Conservation (phyloP, 2,888 invertebrate genomes). For the Chrysina gloriosa region DNA sequence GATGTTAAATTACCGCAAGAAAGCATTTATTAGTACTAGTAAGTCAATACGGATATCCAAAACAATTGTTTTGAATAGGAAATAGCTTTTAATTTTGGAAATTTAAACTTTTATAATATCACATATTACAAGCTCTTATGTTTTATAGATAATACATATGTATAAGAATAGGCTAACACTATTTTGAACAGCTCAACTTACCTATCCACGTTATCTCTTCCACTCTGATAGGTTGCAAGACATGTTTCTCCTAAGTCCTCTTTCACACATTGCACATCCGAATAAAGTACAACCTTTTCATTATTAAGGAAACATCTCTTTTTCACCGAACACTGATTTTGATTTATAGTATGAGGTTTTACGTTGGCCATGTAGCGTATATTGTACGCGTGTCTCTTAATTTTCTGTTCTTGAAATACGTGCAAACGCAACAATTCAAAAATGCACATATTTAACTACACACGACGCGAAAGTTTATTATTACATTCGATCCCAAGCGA, state of each 20-base stretch:
- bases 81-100: no score
- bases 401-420: constrained; percentile 66
- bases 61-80: no score
- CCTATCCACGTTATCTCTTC: constrained; percentile 31
- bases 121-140: no score
- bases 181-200: constrained; percentile 21
- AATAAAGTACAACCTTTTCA: neutral
- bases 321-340: constrained; percentile 1
- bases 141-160: no score
- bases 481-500: neutral
- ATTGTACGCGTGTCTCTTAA: constrained; percentile 43
- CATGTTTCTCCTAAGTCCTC: neutral
- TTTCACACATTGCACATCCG: constrained; percentile 4
- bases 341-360: neutral
- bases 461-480: neutral
- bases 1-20: no score
- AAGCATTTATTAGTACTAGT: no score
- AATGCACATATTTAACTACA: constrained; percentile 66
- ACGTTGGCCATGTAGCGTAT: constrained; percentile 26
- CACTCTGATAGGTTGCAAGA: neutral
- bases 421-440: constrained; percentile 70
- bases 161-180: no score
- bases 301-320: constrained; percentile 24
- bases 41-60: no score
- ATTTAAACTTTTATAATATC: no score